Percentiles rank a stretch among this genome's conserved stretches.
Evolutionary conservation across 92 coral and sea anemone genomes (phyloP).

Genomic region (Phenganax marumi): DNA sequence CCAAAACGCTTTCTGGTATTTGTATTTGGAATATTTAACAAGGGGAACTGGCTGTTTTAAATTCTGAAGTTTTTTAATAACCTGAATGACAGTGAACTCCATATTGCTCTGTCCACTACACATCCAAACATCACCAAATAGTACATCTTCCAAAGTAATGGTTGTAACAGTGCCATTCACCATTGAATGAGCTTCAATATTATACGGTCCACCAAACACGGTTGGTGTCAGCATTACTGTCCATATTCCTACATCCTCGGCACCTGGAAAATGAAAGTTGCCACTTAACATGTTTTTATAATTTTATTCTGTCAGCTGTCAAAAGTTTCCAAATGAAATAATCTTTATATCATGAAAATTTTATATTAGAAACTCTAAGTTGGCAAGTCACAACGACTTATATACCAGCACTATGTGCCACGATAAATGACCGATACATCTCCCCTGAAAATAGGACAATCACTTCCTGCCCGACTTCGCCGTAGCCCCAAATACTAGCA

Average conservation of each 20-base stretch:
- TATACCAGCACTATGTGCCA: conserved; percentile 43
- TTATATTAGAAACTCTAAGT: background rate
- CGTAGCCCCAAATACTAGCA: conserved; percentile 89
- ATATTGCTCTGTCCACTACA: conserved; percentile 99
- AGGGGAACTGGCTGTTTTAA: background rate
- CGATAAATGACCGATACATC: conserved; percentile 53
- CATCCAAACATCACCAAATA: conserved; percentile 98
- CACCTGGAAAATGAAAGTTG: conserved; percentile 35
- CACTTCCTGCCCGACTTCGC: conserved; percentile 79
- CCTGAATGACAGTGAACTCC: conserved; percentile 85
- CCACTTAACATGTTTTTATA: no score
- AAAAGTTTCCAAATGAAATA: background rate
- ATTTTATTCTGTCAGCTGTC: no score
- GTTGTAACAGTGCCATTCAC: conserved; percentile 53
- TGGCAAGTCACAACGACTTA: no score
- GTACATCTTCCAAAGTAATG: conserved; percentile 65
- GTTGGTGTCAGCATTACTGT: conserved; percentile 65
- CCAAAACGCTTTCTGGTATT: background rate
- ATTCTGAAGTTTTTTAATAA: conserved; percentile 15
- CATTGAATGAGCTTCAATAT: conserved; percentile 64
- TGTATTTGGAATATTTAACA: background rate
- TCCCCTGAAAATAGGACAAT: conserved; percentile 46
- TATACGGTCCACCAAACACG: conserved; percentile 78
- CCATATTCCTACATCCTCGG: conserved; percentile 69
- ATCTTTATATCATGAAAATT: background rate